These are phyloP conservation scores for Paracyprichromis sp. DNA, from an alignment of 2,113 vertebrate genomes.

Conservation along the genomic window DNA sequence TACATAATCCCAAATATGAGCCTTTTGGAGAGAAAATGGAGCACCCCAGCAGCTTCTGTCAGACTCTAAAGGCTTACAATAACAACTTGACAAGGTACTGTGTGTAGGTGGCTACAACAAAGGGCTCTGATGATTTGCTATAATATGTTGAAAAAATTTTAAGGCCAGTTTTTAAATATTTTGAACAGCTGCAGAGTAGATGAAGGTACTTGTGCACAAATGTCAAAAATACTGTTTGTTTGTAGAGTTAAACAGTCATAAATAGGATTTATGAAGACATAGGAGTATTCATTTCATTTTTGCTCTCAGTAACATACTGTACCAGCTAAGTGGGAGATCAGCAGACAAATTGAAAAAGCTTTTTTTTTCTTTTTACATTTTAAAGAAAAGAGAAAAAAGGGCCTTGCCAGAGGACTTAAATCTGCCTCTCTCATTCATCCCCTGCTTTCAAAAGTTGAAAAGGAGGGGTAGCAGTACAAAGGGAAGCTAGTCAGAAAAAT, in stretches of 20 bases:
- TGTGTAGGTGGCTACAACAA: background rate
- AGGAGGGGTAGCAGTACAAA: constrained; percentile 4
- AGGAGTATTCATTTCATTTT: background rate
- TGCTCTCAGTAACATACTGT: background rate
- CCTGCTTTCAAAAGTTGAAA: constrained; percentile 8
- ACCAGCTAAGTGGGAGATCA: background rate
- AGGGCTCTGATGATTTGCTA: background rate
- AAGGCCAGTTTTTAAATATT: background rate
- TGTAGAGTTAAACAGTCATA: background rate
- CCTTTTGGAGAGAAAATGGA: background rate
- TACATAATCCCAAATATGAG: constrained; percentile 1
- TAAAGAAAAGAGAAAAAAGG: background rate
- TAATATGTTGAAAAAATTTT: background rate
- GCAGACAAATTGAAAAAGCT: constrained; percentile 5
- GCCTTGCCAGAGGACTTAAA: background rate
- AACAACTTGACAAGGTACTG: constrained; percentile 6
- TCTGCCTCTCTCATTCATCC: background rate
- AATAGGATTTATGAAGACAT: background rate
- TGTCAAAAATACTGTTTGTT: background rate
- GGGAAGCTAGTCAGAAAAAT: background rate
- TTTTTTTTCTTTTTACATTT: background rate
- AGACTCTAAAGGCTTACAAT: background rate
- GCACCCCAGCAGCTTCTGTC: background rate
- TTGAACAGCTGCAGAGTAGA: background rate
- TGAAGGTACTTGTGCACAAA: background rate